Percentiles rank a stretch among this genome's conserved stretches.
phyloP scores from a whole-genome alignment of 2,797 vertebrate species.

The Cryptoblepharus egeriae region DNA sequence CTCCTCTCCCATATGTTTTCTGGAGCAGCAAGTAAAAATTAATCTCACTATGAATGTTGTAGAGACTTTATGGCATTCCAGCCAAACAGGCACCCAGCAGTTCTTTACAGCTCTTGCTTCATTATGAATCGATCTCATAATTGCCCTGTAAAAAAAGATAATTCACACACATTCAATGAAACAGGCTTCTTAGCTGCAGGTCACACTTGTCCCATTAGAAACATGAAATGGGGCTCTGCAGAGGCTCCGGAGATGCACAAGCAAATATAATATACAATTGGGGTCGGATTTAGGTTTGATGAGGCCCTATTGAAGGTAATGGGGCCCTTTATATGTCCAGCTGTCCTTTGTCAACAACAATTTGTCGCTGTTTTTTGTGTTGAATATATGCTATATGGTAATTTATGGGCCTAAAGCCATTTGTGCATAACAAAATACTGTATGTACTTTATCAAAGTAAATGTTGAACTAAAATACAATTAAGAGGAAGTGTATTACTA shows the following conservation, averaged over 20 bases:
- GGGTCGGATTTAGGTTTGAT: no score
- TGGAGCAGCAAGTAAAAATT: slow-evolving; percentile 43
- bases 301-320: no score
- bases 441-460: no score
- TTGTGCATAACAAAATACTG: no score
- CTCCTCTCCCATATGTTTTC: not conserved
- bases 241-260: slow-evolving; percentile 52
- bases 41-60: slow-evolving; percentile 35
- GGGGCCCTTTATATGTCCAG: no score
- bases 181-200: slow-evolving; percentile 76
- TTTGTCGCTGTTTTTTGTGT: no score
- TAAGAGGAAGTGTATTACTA: no score
- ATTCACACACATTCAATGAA: slow-evolving; percentile 79
- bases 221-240: slow-evolving; percentile 66
- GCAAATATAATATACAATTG: slow-evolving; percentile 48
- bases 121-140: slow-evolving; percentile 77
- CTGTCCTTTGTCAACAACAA: no score
- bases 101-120: slow-evolving; percentile 49
- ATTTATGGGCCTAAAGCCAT: no score
- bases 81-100: not conserved
- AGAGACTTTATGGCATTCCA: slow-evolving; percentile 29
- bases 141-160: slow-evolving; percentile 78
- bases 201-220: slow-evolving; percentile 77
- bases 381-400: no score
- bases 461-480: no score